Evolutionary conservation across 2,113 vertebrate species (phyloP).

Genomic region (Acrocephalus arundinaceus): DNA sequence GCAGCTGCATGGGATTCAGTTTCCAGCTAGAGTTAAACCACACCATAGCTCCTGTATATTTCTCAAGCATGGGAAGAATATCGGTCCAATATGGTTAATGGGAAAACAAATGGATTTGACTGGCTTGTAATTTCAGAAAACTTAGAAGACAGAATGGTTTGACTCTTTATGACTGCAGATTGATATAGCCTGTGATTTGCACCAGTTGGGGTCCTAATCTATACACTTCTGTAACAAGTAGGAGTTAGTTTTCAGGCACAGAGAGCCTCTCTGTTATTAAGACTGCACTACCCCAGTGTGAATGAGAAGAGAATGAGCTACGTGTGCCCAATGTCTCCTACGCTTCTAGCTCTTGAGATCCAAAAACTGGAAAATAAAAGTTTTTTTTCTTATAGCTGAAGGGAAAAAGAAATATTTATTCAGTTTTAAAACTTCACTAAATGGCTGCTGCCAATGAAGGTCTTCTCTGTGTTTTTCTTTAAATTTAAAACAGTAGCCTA

Average conservation of each 20-base stretch:
- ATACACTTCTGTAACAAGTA: background rate
- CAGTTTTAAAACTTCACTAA: background rate
- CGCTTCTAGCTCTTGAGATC: background rate
- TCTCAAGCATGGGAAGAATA: background rate
- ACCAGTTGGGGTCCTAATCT: background rate
- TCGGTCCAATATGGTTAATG: rapidly evolving
- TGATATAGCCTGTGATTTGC: background rate
- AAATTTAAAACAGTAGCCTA: background rate
- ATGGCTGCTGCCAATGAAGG: background rate
- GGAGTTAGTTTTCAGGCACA: background rate
- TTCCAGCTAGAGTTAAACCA: background rate
- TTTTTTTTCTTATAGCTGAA: background rate
- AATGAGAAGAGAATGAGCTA: background rate
- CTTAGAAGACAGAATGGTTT: background rate
- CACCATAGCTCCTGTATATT: background rate
- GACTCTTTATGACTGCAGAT: background rate
- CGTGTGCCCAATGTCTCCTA: background rate
- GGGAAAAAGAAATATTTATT: background rate
- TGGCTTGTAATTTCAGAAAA: background rate
- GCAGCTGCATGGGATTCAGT: background rate
- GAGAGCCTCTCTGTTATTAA: background rate
- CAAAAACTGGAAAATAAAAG: background rate
- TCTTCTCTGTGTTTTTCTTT: background rate
- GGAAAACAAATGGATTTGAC: background rate
- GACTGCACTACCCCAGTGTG: background rate